Percentiles rank a stretch among this genome's conserved stretches.
Evolutionary conservation across 2,113 vertebrate species (phyloP).

Genomic region (Panthera tigris): DNA sequence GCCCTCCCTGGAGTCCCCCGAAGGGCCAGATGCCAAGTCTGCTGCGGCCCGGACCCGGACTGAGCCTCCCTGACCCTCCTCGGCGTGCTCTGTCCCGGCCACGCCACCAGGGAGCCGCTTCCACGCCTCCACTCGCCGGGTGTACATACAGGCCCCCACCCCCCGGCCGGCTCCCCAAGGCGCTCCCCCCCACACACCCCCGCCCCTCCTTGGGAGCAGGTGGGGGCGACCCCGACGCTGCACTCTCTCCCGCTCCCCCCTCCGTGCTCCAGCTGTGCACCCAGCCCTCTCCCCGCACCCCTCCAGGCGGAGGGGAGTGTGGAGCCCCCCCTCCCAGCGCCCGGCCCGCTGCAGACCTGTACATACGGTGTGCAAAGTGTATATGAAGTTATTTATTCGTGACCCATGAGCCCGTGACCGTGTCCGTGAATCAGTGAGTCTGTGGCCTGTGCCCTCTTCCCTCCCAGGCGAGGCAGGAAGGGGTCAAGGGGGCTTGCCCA

Average conservation of each 20-base stretch:
- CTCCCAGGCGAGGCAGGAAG: slow-evolving; percentile 52
- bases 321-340: background rate
- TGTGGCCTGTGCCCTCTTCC: slow-evolving; percentile 82
- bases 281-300: background rate
- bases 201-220: background rate
- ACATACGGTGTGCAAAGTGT: slow-evolving; percentile 93
- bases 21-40: slow-evolving; percentile 39
- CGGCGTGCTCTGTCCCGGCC: background rate
- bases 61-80: background rate
- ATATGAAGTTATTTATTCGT: slow-evolving; percentile 96
- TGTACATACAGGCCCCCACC: background rate
- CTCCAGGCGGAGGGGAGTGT: background rate
- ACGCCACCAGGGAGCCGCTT: background rate
- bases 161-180: background rate
- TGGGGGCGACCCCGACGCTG: background rate
- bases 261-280: background rate
- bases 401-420: slow-evolving; percentile 86
- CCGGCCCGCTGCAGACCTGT: slow-evolving; percentile 79
- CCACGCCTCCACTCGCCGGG: background rate
- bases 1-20: background rate
- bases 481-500: background rate
- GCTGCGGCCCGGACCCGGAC: background rate
- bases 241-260: background rate
- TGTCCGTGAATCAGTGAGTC: slow-evolving; percentile 94
- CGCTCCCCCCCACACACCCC: background rate